Conservation (phyloP, 2,797 vertebrate species). For the Phalanger gymnotis region DNA sequence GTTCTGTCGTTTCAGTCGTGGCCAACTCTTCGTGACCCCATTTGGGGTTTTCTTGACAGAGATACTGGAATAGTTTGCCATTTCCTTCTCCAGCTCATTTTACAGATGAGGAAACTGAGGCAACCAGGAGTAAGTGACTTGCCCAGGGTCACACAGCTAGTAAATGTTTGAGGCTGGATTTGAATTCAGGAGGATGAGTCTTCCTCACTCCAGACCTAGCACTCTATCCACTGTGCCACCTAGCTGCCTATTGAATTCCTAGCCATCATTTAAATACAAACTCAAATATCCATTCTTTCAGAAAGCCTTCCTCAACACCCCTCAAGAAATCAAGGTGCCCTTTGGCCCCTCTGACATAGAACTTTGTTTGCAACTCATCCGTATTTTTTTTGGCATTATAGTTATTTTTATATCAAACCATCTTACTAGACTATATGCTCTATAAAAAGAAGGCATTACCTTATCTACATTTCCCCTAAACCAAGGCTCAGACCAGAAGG, state of each 20-base stretch:
- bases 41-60: too few species aligned
- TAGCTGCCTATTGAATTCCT: neutral
- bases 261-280: neutral
- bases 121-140: neutral
- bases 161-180: neutral
- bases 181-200: neutral
- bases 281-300: neutral
- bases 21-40: neutral
- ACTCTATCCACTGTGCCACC: neutral
- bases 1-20: neutral
- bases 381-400: neutral
- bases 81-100: neutral
- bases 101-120: neutral
- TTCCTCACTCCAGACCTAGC: neutral
- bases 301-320: neutral
- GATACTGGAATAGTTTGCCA: neutral
- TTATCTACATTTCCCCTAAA: neutral
- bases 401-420: neutral
- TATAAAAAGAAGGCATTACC: neutral
- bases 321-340: neutral
- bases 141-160: neutral
- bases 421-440: neutral
- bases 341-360: neutral
- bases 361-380: neutral
- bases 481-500: neutral